Percentiles rank a stretch among this genome's conserved stretches.
Conservation (phyloP, 2,797 vertebrate genomes). For the Mormyrops attenuatus region DNA sequence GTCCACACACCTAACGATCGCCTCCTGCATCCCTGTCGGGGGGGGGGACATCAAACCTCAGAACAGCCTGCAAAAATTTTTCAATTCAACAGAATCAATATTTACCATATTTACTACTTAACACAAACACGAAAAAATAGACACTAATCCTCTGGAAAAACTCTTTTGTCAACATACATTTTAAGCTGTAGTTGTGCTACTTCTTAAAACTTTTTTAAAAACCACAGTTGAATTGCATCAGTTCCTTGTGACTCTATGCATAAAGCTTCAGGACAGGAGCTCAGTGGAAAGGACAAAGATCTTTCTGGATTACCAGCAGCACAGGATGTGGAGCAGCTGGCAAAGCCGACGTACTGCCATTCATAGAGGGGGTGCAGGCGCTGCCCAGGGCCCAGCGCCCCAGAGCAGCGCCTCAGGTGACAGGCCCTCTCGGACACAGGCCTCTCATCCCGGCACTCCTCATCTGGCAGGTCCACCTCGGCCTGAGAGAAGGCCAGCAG, state of each 20-base stretch:
- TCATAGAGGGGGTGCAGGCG: constrained; percentile 49
- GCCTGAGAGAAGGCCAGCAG: constrained; percentile 78
- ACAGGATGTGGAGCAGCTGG: constrained; percentile 75
- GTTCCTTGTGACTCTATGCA: neutral
- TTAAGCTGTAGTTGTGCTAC: neutral
- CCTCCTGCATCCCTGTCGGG: constrained; percentile 72
- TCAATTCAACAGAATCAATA: neutral
- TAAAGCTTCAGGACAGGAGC: neutral
- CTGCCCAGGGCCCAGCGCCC: constrained; percentile 29
- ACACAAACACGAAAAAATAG: neutral
- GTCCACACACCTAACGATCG: constrained; percentile 74
- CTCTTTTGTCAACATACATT: neutral
- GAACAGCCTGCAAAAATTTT: no score
- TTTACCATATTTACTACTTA: neutral
- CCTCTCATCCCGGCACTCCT: constrained; percentile 70
- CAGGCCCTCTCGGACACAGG: constrained; percentile 63
- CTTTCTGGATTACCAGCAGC: constrained; percentile 64
- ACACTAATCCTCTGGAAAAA: neutral
- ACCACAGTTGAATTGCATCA: neutral
- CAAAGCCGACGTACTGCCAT: constrained; percentile 83
- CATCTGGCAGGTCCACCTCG: constrained; percentile 79
- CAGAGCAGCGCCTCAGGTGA: constrained; percentile 57
- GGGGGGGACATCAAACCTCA: neutral
- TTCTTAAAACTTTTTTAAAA: neutral
- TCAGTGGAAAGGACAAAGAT: neutral